A percentile compares a stretch with the other conserved stretches of the same genome.
Conservation (phyloP, 1,140 invertebrate species). For the Potamilus streckersoni region DNA sequence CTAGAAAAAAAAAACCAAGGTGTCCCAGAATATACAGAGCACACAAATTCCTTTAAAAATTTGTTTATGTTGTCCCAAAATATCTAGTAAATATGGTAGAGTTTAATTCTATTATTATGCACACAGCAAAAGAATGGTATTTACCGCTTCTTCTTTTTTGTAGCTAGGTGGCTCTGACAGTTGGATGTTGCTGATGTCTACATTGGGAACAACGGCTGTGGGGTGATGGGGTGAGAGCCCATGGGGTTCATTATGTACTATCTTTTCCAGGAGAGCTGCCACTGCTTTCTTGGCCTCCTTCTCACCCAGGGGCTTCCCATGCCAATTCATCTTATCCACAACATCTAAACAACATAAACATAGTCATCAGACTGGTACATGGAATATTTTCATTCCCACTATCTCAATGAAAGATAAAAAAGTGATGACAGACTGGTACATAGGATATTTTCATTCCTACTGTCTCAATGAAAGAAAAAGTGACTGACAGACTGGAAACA, state of each 20-base stretch:
- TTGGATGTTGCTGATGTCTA: conserved; percentile 45
- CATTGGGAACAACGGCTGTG: conserved; percentile 25
- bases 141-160: conserved; percentile 73
- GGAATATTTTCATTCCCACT: background rate
- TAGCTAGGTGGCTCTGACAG: conserved; percentile 89
- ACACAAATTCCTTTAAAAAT: no score
- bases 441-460: background rate
- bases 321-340: conserved; percentile 96
- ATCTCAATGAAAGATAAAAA: background rate
- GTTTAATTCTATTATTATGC: no score
- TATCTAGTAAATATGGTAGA: no score
- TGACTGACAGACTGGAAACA: background rate
- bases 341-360: conserved; percentile 72
- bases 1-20: no score
- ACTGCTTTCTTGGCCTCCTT: conserved; percentile 78
- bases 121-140: background rate
- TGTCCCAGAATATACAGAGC: no score
- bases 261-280: conserved; percentile 73
- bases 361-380: background rate
- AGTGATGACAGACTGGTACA: background rate
- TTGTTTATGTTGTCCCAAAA: no score
- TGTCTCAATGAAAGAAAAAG: background rate
- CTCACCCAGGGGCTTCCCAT: conserved; percentile 93
- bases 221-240: conserved; percentile 40
- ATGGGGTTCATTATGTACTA: conserved; percentile 39